A percentile compares a stretch with the other conserved stretches of the same genome.
phyloP scores from a whole-genome alignment of 2,113 vertebrate species.

The Malaclemys terrapin region DNA sequence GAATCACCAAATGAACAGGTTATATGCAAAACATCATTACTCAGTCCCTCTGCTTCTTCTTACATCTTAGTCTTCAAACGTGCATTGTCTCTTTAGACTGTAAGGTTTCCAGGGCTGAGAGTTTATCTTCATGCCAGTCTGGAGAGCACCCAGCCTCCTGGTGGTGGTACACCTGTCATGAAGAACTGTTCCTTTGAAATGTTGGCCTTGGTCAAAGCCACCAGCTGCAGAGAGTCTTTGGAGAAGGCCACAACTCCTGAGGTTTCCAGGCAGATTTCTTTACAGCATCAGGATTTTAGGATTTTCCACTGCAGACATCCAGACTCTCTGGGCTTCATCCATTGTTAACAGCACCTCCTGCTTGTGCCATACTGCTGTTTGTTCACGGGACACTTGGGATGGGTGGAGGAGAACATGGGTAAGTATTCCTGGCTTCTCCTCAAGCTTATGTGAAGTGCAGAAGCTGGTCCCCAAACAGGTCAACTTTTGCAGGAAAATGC shows the following conservation, averaged over 20 bases:
- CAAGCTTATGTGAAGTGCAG: background rate
- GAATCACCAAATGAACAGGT: background rate
- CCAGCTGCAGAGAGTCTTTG: background rate
- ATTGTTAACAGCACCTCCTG: background rate
- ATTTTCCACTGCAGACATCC: background rate
- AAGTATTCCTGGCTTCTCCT: background rate
- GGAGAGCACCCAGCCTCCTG: background rate
- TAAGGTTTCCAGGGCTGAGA: background rate
- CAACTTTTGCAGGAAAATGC: background rate
- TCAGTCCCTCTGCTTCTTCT: background rate
- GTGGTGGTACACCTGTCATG: background rate
- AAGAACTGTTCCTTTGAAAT: background rate
- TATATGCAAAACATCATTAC: background rate
- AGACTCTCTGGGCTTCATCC: background rate
- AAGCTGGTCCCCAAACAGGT: background rate
- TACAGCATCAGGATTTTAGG: background rate
- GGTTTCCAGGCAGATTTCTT: background rate
- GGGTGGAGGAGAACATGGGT: background rate
- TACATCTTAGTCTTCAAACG: background rate
- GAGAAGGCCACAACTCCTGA: background rate
- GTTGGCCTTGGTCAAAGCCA: background rate
- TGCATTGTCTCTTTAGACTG: background rate
- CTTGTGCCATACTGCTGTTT: background rate
- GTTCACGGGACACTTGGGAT: background rate
- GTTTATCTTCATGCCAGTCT: background rate